phyloP scores from a whole-genome alignment of 2,113 vertebrate genomes.

The Manacus vitellinus region DNA sequence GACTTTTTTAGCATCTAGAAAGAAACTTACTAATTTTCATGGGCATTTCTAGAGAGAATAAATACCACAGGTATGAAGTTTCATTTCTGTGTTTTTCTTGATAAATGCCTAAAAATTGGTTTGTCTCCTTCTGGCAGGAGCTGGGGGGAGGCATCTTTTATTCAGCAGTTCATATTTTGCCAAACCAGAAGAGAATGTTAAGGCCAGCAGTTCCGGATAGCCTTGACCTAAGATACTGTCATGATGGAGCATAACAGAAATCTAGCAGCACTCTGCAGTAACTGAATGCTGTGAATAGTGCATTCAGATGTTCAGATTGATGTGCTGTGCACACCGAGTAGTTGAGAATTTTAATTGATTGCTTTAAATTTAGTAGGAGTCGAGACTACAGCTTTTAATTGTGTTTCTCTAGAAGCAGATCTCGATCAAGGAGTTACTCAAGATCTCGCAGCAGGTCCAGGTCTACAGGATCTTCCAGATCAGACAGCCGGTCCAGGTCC shows the following conservation, averaged over 20 bases:
- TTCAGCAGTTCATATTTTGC: not conserved
- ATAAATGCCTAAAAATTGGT: not conserved
- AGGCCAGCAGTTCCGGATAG: not conserved
- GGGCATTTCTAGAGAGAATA: not conserved
- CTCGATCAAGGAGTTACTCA: slow-evolving; percentile 75
- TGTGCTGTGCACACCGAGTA: not conserved
- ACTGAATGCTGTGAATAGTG: not conserved
- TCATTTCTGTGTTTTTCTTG: not conserved
- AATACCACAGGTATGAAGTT: not conserved
- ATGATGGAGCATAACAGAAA: not conserved
- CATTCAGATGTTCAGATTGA: not conserved
- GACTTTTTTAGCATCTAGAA: not conserved
- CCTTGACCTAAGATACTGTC: not conserved
- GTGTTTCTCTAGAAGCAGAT: slow-evolving; percentile 61
- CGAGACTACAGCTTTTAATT: not conserved
- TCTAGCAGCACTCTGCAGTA: not conserved
- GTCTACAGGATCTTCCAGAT: slow-evolving; percentile 59
- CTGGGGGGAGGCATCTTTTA: not conserved
- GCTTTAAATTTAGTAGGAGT: not conserved
- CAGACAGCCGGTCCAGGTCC: slow-evolving; percentile 61
- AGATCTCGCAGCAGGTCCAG: slow-evolving; percentile 74
- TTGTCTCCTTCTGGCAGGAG: not conserved
- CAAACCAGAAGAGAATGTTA: not conserved
- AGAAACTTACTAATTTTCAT: not conserved
- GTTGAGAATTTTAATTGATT: not conserved